Base-by-base conservation (phyloP, 2,888 invertebrate species). In the Cordylochernes scorpioides region DNA sequence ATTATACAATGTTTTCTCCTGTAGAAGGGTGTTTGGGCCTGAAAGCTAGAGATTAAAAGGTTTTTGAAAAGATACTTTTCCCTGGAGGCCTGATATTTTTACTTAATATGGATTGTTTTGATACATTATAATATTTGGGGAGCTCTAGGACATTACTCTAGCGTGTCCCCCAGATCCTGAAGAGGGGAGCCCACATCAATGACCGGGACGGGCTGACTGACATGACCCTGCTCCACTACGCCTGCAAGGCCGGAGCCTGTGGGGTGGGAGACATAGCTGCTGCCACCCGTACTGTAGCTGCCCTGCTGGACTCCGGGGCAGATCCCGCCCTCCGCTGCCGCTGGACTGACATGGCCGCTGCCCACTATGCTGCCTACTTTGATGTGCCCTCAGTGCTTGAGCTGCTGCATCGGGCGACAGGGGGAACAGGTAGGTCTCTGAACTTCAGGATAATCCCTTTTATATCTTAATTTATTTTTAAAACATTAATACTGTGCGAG, bases 361-460 rank as follows among this genome's bases (percentile, higher is more conserved):
- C 59, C 17, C 59, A 59, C 42, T 59, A 57, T 44, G 58, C 58
- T 18, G 52, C 55, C 3, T 58, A 54, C 40, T 59, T 59, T 43
- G 57, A 59, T 44, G 55, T 56, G 9, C 53, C 54, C 5, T 32
- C 40, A 9, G 32, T 41, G 6, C 28, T 41, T 15, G 39, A 41
- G 25, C 21, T 41, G 16, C 29, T 42, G 15, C 12, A 41, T 4
- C 35, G 36, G 28, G 34, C 35, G 2, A 34, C 33, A 10, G 33
- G 28, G 25, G 30, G 36, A 3, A 17, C 21, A 28, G 34, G 33
- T 35, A 38, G 22, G 16, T n/a, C n/a, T n/a, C n/a, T n/a, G n/a
- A n/a, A n/a, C n/a, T n/a, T n/a, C n/a, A n/a, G n/a, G n/a, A n/a
- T n/a, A n/a, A n/a, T n/a, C n/a, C n/a, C n/a, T n/a, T n/a, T n/a